Percentiles rank a stretch among this genome's conserved stretches.
phyloP scores from a whole-genome alignment of 1,140 invertebrate species.

The Panagrolaimus sp. region DNA sequence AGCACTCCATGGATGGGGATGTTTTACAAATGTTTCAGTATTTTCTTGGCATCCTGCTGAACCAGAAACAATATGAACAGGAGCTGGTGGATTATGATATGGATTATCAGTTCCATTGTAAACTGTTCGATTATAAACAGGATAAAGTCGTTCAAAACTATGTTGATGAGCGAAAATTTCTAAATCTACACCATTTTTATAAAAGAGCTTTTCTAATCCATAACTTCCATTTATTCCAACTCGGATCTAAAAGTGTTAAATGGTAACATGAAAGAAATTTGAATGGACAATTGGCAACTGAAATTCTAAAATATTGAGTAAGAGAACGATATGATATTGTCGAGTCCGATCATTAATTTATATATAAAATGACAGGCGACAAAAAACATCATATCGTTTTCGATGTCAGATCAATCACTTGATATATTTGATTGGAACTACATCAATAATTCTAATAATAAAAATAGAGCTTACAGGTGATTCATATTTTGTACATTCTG shows the following conservation, averaged over 20 bases:
- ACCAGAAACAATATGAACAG: constrained; percentile 79
- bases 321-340: too few relatives aligned
- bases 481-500: constrained; percentile 70
- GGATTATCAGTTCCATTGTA: constrained; percentile 72
- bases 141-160: constrained; percentile 69
- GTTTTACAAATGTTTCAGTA: constrained; percentile 3
- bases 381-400: too few relatives aligned
- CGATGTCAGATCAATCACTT: too few relatives aligned
- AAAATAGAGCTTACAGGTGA: constrained; percentile 1
- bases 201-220: constrained; percentile 71
- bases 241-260: too few relatives aligned
- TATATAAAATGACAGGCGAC: too few relatives aligned
- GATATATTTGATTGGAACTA: too few relatives aligned
- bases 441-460: too few relatives aligned
- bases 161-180: constrained; percentile 91
- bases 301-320: too few relatives aligned
- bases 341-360: too few relatives aligned
- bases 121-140: constrained; percentile 76
- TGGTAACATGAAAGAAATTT: too few relatives aligned
- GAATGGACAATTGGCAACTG: too few relatives aligned
- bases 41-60: constrained; percentile 67
- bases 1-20: constrained; percentile 1
- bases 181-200: constrained; percentile 79
- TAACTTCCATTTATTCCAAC: neutral
- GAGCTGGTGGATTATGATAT: constrained; percentile 77